Percentiles rank a stretch among this genome's conserved stretches.
phyloP scores from a whole-genome alignment of 2,113 vertebrate species.

The Solenodon paradoxus region DNA sequence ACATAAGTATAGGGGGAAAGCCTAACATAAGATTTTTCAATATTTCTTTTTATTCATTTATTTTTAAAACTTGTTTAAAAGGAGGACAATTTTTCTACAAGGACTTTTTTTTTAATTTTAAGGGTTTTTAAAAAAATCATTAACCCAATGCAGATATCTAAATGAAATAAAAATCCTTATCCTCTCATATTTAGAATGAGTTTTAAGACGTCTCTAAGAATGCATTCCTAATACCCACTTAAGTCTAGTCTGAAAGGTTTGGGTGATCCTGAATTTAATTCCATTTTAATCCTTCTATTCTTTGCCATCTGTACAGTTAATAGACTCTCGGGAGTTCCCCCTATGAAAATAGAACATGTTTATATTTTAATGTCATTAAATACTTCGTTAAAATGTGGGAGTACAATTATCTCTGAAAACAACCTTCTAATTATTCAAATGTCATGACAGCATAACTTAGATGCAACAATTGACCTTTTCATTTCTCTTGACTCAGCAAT shows the following conservation, averaged over 20 bases:
- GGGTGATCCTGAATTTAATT: constrained; percentile 40
- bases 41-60: not conserved
- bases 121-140: not conserved
- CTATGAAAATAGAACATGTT: constrained; percentile 53
- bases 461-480: constrained; percentile 55
- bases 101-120: too few species aligned
- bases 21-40: not conserved
- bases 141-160: not conserved
- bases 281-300: constrained; percentile 8
- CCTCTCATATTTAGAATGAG: not conserved
- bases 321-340: not conserved
- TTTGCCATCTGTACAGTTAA: not conserved
- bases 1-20: not conserved
- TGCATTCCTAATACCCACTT: not conserved
- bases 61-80: too few species aligned
- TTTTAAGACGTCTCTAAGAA: not conserved
- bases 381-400: constrained; percentile 54
- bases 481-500: constrained; percentile 67
- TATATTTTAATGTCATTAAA: constrained; percentile 64
- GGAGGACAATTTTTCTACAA: not conserved
- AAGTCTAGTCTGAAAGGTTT: constrained; percentile 7
- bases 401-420: constrained; percentile 59
- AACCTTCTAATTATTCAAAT: constrained; percentile 63
- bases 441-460: not conserved
- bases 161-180: not conserved